A percentile compares a stretch with the other conserved stretches of the same genome.
Conservation (phyloP, 2,113 vertebrate species). For the Trochalopteron elliotii region DNA sequence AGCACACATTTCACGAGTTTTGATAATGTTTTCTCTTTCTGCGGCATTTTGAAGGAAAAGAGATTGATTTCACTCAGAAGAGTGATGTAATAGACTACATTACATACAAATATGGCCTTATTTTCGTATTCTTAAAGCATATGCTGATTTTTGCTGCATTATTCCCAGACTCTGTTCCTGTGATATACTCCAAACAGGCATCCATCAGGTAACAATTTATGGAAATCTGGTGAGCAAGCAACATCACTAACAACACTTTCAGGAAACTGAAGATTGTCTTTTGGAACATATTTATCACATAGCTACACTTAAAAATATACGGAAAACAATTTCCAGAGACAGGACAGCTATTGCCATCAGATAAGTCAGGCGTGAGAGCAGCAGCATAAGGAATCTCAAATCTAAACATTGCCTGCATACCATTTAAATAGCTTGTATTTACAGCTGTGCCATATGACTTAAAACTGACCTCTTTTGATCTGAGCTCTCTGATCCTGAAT, state of each 20-base stretch:
- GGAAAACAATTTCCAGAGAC: neutral
- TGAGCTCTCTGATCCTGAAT: neutral
- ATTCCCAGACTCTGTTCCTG: neutral
- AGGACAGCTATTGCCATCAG: neutral
- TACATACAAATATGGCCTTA: neutral
- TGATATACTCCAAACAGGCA: neutral
- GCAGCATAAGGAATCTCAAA: slow-evolving; percentile 1
- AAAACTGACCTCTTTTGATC: neutral
- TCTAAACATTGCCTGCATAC: slow-evolving; percentile 1
- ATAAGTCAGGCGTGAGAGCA: neutral
- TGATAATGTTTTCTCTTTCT: neutral
- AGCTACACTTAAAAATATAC: neutral
- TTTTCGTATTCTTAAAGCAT: neutral
- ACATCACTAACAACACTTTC: neutral
- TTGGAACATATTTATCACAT: neutral
- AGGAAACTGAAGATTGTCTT: neutral
- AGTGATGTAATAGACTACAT: neutral
- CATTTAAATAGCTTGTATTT: neutral
- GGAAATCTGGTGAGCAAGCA: neutral
- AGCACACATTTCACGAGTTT: neutral
- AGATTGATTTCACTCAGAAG: neutral
- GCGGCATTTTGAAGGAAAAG: neutral
- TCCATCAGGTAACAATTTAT: neutral
- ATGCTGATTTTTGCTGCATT: neutral
- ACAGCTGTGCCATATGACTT: neutral